Evolutionary conservation across 2,888 invertebrate genomes (phyloP).

Genomic region (Sinelater perroti): DNA sequence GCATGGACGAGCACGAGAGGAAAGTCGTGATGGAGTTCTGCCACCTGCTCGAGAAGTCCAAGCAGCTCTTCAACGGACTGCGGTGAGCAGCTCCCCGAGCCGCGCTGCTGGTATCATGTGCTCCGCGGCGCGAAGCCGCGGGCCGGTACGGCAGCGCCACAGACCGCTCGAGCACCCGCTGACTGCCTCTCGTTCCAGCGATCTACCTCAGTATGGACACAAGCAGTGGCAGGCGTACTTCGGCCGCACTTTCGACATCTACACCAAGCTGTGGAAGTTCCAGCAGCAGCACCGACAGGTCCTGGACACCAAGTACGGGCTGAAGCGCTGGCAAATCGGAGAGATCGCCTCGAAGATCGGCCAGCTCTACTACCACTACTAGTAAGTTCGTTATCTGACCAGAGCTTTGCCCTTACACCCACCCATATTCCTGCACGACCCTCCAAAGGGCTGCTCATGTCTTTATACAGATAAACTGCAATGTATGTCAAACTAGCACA

Average conservation of each 20-base stretch:
- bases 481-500: too few species aligned
- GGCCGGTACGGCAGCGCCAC: too few species aligned
- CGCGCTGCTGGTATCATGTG: too few species aligned
- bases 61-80: slow-evolving; percentile 95
- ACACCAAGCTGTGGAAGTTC: slow-evolving; percentile 97
- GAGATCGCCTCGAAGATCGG: slow-evolving; percentile 99
- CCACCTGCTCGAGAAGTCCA: slow-evolving; percentile 95
- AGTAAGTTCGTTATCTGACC: slow-evolving; percentile 70
- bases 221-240: slow-evolving; percentile 98
- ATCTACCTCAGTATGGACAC: slow-evolving; percentile 95
- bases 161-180: too few species aligned
- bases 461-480: too few species aligned
- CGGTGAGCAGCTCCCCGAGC: slow-evolving; percentile 77
- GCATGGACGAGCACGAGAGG: slow-evolving; percentile 86
- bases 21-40: slow-evolving; percentile 96
- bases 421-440: too few species aligned
- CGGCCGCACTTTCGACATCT: slow-evolving; percentile 95
- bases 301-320: slow-evolving; percentile 90
- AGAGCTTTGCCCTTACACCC: neutral
- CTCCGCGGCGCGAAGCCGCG: too few species aligned
- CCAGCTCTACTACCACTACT: slow-evolving; percentile 97
- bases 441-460: too few species aligned
- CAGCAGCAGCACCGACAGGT: slow-evolving; percentile 95
- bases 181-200: slow-evolving; percentile 68
- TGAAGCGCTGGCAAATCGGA: slow-evolving; percentile 98